These are phyloP conservation scores for Odontomyia ornata DNA, from an alignment of 2,888 invertebrate species.

Conservation along the genomic window DNA sequence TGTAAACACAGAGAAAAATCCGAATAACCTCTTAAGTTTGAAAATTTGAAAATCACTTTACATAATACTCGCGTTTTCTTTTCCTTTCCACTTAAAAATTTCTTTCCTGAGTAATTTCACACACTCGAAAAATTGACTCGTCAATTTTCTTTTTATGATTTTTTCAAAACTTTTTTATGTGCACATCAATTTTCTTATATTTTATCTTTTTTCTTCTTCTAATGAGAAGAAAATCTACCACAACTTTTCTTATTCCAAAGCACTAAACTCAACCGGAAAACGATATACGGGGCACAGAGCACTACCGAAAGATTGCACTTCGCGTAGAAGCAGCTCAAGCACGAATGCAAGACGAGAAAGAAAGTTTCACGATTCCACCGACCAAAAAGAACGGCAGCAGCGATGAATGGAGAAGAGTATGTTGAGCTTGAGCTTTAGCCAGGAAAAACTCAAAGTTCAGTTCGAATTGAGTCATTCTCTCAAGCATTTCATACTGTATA, in stretches of 20 bases:
- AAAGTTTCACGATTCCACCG: constrained; percentile 1
- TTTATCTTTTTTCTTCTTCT: not conserved
- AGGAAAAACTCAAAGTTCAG: not conserved
- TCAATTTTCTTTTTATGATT: not conserved
- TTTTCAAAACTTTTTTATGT: not conserved
- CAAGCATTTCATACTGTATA: not conserved
- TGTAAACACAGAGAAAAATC: not conserved
- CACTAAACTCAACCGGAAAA: constrained; percentile 30
- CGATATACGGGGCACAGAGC: not conserved
- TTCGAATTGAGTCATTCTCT: constrained; percentile 24
- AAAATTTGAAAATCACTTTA: not conserved
- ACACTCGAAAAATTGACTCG: not conserved
- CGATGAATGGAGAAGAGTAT: not conserved
- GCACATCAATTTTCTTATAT: not conserved
- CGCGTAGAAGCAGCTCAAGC: constrained; percentile 28
- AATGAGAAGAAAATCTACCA: not conserved
- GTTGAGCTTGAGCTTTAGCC: constrained; percentile 5
- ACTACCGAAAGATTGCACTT: constrained; percentile 17
- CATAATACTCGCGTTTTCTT: constrained; percentile 20
- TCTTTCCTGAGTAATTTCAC: not conserved
- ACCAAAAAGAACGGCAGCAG: not conserved
- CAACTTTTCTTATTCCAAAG: constrained; percentile 8
- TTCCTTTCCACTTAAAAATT: not conserved
- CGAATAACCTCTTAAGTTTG: not conserved
- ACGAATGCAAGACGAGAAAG: constrained; percentile 30